Percentiles rank a stretch among this genome's conserved stretches.
Evolutionary conservation across 2,888 invertebrate species (phyloP).

Genomic region (Agrilus biguttatus): DNA sequence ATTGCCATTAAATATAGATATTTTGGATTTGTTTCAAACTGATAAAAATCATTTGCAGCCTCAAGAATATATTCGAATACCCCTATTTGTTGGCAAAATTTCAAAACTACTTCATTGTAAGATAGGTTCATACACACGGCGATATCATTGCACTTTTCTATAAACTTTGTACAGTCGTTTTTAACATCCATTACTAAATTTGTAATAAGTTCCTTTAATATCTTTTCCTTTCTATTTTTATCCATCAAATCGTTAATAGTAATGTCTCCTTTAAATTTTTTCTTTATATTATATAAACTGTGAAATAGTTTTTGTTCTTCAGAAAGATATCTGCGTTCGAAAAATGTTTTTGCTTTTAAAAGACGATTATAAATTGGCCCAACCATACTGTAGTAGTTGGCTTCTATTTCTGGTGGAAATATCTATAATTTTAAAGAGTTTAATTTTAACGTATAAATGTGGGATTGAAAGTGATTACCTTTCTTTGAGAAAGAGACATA

Average conservation of each 20-base stretch:
- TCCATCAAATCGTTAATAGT: slow-evolving; percentile 7
- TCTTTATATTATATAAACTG: slow-evolving; percentile 10
- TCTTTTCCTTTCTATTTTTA: slow-evolving; percentile 4
- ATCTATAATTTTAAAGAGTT: neutral
- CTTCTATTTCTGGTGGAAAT: neutral
- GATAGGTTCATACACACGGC: slow-evolving; percentile 11
- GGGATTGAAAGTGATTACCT: slow-evolving; percentile 1
- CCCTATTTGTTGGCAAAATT: slow-evolving; percentile 13
- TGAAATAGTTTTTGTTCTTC: slow-evolving; percentile 6
- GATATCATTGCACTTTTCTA: slow-evolving; percentile 12
- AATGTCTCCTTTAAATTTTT: slow-evolving; percentile 9
- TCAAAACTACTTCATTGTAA: slow-evolving; percentile 12
- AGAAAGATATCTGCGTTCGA: slow-evolving; percentile 1
- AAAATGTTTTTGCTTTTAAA: slow-evolving; percentile 1
- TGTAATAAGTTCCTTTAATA: slow-evolving; percentile 7
- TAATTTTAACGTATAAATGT: neutral
- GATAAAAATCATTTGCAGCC: slow-evolving; percentile 12
- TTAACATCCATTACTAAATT: slow-evolving; percentile 8
- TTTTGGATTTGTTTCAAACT: slow-evolving; percentile 9
- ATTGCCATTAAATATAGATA: slow-evolving; percentile 15
- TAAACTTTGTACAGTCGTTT: slow-evolving; percentile 4
- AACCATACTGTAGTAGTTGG: slow-evolving; percentile 10
- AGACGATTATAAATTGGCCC: slow-evolving; percentile 7
- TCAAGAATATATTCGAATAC: slow-evolving; percentile 13
- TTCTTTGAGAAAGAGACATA: neutral